Evolutionary conservation across 2,888 invertebrate species (phyloP).

Genomic region (Tineola bisselliella): DNA sequence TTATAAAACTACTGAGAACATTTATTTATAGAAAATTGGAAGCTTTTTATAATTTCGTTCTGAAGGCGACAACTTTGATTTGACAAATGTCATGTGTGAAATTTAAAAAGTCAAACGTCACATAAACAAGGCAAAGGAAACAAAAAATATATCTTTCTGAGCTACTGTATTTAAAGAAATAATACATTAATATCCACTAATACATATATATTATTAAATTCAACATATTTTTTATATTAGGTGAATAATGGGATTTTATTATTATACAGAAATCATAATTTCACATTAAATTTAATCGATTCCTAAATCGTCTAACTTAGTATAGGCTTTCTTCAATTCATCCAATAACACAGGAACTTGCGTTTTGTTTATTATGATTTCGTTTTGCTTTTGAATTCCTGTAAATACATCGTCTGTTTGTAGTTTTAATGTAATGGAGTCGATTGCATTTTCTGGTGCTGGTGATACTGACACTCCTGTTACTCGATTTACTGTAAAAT

Average conservation of each 20-base stretch:
- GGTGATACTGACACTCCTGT: slow-evolving; percentile 30
- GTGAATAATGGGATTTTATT: slow-evolving; percentile 35
- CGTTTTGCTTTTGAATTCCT: slow-evolving; percentile 34
- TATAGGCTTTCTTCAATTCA: slow-evolving; percentile 40
- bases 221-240: too few relatives aligned
- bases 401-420: slow-evolving; percentile 37
- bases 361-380: slow-evolving; percentile 40
- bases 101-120: neutral
- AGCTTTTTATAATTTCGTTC: neutral
- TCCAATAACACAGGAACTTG: slow-evolving; percentile 32
- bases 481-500: slow-evolving; percentile 46
- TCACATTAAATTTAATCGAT: slow-evolving; percentile 24
- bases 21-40: slow-evolving; percentile 49
- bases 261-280: slow-evolving; percentile 38
- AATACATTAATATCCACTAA: too few relatives aligned
- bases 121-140: neutral
- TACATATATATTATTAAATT: too few relatives aligned
- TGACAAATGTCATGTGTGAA: neutral
- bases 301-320: slow-evolving; percentile 38
- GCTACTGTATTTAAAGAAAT: too few relatives aligned
- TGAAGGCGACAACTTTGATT: neutral
- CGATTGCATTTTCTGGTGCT: slow-evolving; percentile 37
- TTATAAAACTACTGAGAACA: slow-evolving; percentile 41
- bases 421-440: slow-evolving; percentile 37
- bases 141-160: too few relatives aligned